Evolutionary conservation across 2,797 vertebrate genomes (phyloP), one percentile per base, ranked within the genome.

Genomic region (Sebastes cheni): DNA sequence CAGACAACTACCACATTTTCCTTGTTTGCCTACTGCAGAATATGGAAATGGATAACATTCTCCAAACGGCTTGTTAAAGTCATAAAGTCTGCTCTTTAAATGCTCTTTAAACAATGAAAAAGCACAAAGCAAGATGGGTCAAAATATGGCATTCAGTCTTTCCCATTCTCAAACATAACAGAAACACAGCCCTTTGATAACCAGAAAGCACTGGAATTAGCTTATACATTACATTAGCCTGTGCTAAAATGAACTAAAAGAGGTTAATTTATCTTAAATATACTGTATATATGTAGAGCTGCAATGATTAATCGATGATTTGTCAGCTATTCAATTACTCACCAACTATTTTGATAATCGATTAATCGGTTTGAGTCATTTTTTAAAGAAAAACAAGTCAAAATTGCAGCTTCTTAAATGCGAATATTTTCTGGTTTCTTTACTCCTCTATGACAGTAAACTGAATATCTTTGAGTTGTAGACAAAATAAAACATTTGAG

Each of bases 1-100:
- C 78, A 78, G 86, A 86, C 82, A 77, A 77, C 82, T 54, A 67
- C 75, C 61, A n/a, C 70, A 64, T 86, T 86, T 68, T 29, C 36
- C 67, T 29, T 30, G 71, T 85, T 71, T 81, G 34, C 65, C 32
- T 71, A 23, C 34, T 58, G 76, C 52, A 88, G 54, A 85, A 67
- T 14, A 62, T 67, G 59, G 75, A 79, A 77, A 81, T 67, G 75
- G 61, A 59, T 34, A 42, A 80, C 18, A 25, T 66, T 30, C 8
- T 58, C 55, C 18, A 10, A 54, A 46, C 52, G 59, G 14, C 76
- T 82, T 34, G 22, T 77, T 88, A 59, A 82, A 82, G 72, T 69
- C 61, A 67, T 2, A 13, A 76, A 61, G 62, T 77, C 25, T 55
- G 54, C 66, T 82, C 58, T 55, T 77, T 70, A 78, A 55, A 80